A percentile compares a stretch with the other conserved stretches of the same genome.
Conservation (phyloP, 2,113 vertebrate species). For the Uria lomvia region DNA sequence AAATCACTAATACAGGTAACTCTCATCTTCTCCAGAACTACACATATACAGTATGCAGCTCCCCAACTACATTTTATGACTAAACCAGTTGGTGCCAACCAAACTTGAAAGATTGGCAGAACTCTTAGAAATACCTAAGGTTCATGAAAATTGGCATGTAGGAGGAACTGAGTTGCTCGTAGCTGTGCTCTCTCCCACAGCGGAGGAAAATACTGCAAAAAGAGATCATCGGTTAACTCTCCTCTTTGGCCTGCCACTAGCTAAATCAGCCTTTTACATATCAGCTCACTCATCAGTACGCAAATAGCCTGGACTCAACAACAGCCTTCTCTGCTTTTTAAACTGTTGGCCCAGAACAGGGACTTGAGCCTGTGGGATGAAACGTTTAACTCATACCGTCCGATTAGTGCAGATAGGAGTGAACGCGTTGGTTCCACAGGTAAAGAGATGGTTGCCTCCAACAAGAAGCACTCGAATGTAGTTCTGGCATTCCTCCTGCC, state of each 20-base stretch:
- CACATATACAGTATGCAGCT: neutral
- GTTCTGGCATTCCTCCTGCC: conserved; percentile 97
- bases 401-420: conserved; percentile 96
- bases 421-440: conserved; percentile 95
- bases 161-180: neutral
- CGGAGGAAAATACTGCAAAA: neutral
- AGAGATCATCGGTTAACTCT: neutral
- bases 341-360: neutral
- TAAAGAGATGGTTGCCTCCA: conserved; percentile 88
- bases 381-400: conserved; percentile 76
- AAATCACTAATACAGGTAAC: neutral
- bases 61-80: neutral
- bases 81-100: neutral
- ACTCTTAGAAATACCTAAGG: neutral
- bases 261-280: neutral
- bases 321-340: neutral
- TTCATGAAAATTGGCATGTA: neutral
- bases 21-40: neutral
- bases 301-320: neutral
- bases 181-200: neutral
- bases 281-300: neutral
- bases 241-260: neutral
- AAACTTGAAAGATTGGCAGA: neutral
- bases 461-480: conserved; percentile 95
- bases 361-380: accelerated